phyloP scores from a whole-genome alignment of 2,888 invertebrate species.

The Digitonthophagus gazella region DNA sequence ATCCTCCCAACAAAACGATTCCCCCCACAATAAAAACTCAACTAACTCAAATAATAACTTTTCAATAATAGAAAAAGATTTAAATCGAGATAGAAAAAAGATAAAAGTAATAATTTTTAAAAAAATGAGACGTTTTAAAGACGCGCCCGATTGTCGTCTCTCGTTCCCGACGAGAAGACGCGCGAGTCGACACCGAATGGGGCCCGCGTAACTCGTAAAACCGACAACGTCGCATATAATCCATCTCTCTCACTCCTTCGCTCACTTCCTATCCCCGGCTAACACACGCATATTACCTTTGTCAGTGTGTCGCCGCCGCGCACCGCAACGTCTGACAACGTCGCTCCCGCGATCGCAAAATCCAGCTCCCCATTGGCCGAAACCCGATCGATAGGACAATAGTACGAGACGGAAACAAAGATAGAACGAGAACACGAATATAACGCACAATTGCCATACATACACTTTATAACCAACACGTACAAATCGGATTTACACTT shows the following conservation, averaged over 20 bases:
- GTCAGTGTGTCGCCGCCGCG: constrained; percentile 32
- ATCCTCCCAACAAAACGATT: background rate
- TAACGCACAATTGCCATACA: constrained; percentile 34
- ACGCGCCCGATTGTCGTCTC: background rate
- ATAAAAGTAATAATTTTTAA: background rate
- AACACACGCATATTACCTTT: constrained; percentile 35
- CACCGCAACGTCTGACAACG: constrained; percentile 54
- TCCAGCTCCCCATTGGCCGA: constrained; percentile 60
- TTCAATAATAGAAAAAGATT: background rate
- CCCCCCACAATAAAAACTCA: constrained; percentile 18
- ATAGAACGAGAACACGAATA: constrained; percentile 55
- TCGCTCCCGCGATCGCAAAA: constrained; percentile 53
- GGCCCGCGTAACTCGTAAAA: constrained; percentile 5
- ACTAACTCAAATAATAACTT: background rate
- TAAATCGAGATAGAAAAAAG: background rate
- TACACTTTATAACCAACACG: background rate
- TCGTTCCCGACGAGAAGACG: background rate
- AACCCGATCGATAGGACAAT: constrained; percentile 63
- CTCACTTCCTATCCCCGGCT: constrained; percentile 27
- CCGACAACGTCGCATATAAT: constrained; percentile 44
- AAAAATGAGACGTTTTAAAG: background rate
- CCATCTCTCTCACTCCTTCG: constrained; percentile 31
- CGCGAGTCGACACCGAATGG: background rate
- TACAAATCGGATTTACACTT: too few species aligned
- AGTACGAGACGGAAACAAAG: constrained; percentile 56